Evolutionary conservation across 1,140 invertebrate species (phyloP).

Genomic region (Diprion similis): DNA sequence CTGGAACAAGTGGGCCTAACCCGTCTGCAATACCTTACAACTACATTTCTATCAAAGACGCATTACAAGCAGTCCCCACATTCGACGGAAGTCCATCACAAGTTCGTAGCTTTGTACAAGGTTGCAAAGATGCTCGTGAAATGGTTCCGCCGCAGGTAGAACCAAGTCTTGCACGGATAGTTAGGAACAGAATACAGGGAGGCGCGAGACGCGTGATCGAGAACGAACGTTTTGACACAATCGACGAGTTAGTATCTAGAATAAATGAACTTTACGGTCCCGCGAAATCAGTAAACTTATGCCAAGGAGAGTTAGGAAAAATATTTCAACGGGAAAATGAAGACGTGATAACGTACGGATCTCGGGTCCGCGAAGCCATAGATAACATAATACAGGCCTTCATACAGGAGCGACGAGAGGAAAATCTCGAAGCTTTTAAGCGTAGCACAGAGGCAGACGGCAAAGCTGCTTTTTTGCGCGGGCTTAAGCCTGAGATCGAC

Average conservation of each 20-base stretch:
- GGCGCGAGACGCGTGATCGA: slow-evolving; percentile 21
- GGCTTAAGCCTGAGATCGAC: background rate
- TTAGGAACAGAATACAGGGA: slow-evolving; percentile 17
- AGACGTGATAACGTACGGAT: slow-evolving; percentile 15
- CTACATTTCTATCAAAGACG: slow-evolving; percentile 19
- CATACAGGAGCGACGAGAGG: slow-evolving; percentile 16
- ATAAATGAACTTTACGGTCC: slow-evolving; percentile 17
- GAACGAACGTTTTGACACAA: slow-evolving; percentile 1
- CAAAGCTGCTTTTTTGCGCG: background rate
- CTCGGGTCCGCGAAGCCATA: slow-evolving; percentile 11
- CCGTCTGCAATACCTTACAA: background rate
- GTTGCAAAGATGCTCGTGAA: slow-evolving; percentile 22
- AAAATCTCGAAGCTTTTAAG: background rate
- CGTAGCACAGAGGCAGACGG: background rate
- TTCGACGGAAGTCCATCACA: slow-evolving; percentile 22
- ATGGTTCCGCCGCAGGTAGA: slow-evolving; percentile 18
- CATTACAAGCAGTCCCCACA: slow-evolving; percentile 20
- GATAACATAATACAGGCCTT: slow-evolving; percentile 16
- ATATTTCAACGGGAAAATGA: slow-evolving; percentile 19
- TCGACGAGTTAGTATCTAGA: slow-evolving; percentile 6
- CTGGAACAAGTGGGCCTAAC: background rate
- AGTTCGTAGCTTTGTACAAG: slow-evolving; percentile 16
- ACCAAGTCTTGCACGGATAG: slow-evolving; percentile 13
- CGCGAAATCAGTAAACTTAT: slow-evolving; percentile 13
- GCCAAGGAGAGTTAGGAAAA: slow-evolving; percentile 20